These are phyloP conservation scores for Galeruca laticollis DNA, from an alignment of 2,888 invertebrate genomes.

Conservation along the genomic window DNA sequence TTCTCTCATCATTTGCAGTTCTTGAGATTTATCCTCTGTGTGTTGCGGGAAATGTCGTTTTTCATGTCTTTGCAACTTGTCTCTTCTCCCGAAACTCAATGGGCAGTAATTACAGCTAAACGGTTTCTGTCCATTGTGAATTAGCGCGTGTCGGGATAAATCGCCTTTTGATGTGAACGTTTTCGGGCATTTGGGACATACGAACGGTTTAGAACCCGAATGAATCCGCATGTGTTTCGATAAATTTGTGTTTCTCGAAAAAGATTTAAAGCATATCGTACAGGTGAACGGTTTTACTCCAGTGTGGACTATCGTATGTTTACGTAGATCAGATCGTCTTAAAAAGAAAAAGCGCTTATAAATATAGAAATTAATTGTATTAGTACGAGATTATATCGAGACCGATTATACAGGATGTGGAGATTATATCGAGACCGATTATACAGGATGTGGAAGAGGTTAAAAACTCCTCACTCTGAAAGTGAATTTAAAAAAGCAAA, in stretches of 20 bases:
- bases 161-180: constrained; percentile 80
- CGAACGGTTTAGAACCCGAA: constrained; percentile 78
- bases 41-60: constrained; percentile 70
- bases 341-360: not conserved
- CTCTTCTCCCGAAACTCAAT: constrained; percentile 76
- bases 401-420: too few species aligned
- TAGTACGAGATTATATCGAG: too few species aligned
- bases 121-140: constrained; percentile 76
- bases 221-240: constrained; percentile 82
- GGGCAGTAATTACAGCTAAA: constrained; percentile 77
- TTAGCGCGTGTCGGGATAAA: constrained; percentile 74
- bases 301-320: constrained; percentile 83
- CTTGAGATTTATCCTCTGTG: constrained; percentile 60
- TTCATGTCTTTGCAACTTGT: constrained; percentile 77
- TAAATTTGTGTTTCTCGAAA: constrained; percentile 82
- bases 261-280: constrained; percentile 79
- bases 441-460: too few species aligned
- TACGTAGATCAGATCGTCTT: constrained; percentile 77
- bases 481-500: too few species aligned
- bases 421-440: too few species aligned
- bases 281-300: constrained; percentile 81
- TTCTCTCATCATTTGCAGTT: constrained; percentile 60
- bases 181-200: constrained; percentile 79
- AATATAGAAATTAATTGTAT: too few species aligned
- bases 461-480: too few species aligned